A percentile compares a stretch with the other conserved stretches of the same genome.
phyloP scores from a whole-genome alignment of 2,888 invertebrate species.

The Athetis lepigone region DNA sequence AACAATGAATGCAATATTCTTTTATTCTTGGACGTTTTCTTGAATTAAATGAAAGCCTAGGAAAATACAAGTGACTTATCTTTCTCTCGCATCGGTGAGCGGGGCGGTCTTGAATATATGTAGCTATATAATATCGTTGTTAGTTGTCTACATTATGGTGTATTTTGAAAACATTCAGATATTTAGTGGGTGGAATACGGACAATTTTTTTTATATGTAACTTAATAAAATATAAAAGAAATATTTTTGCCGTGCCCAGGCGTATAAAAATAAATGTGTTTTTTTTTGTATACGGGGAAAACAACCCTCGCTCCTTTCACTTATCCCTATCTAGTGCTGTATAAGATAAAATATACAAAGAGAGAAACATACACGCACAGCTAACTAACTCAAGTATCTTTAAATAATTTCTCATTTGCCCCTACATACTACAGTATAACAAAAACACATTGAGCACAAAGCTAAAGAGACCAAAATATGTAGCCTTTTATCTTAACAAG shows the following conservation, averaged over 20 bases:
- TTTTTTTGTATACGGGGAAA: too few species aligned
- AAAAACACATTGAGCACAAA: too few species aligned
- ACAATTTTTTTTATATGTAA: too few species aligned
- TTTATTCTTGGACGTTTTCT: conserved; percentile 52
- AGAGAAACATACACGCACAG: not conserved
- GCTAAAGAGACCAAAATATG: not conserved
- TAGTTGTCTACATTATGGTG: conserved; percentile 28
- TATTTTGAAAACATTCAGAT: not conserved
- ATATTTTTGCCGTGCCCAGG: too few species aligned
- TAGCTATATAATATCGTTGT: not conserved
- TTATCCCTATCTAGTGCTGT: too few species aligned
- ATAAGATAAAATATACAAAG: too few species aligned
- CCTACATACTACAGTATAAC: not conserved
- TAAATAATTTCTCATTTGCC: not conserved
- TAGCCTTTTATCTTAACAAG: not conserved
- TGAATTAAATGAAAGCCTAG: conserved; percentile 43
- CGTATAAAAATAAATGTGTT: too few species aligned
- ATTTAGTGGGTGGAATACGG: too few species aligned
- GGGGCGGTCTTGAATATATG: conserved; percentile 23
- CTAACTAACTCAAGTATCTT: not conserved
- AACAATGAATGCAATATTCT: conserved; percentile 51
- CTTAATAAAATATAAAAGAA: too few species aligned
- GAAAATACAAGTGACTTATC: conserved; percentile 55
- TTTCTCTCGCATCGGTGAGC: conserved; percentile 34
- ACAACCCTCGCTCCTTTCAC: too few species aligned